A percentile compares a stretch with the other conserved stretches of the same genome.
phyloP scores from a whole-genome alignment of 2,888 invertebrate genomes.

The Amphipyra tragopoginis region DNA sequence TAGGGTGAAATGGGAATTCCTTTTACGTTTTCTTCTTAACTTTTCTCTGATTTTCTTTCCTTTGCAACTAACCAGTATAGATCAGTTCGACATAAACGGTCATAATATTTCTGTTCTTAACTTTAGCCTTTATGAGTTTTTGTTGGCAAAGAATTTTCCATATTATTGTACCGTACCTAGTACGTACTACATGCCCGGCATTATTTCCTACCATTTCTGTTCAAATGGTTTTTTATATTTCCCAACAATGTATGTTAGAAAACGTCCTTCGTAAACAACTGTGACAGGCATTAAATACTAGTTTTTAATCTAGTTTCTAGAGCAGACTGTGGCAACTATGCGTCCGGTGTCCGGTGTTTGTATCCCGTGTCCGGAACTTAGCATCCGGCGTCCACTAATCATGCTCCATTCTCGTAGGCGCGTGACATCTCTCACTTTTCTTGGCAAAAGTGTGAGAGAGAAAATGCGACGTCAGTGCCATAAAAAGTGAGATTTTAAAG shows the following conservation, averaged over 20 bases:
- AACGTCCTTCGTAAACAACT: constrained; percentile 45
- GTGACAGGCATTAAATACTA: constrained; percentile 18
- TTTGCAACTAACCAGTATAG: neutral
- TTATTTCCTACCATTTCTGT: constrained; percentile 33
- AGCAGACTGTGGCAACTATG: constrained; percentile 40
- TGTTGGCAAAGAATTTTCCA: constrained; percentile 11
- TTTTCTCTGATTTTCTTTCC: neutral
- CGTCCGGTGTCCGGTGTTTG: constrained; percentile 52
- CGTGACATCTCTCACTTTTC: constrained; percentile 32
- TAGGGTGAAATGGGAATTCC: too few relatives aligned
- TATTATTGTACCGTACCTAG: neutral
- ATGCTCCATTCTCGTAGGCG: constrained; percentile 16
- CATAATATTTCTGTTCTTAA: neutral
- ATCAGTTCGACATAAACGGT: neutral
- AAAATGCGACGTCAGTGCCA: constrained; percentile 24
- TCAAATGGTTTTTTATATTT: constrained; percentile 19
- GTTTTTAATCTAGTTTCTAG: constrained; percentile 60
- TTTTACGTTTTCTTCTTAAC: too few relatives aligned
- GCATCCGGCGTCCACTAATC: constrained; percentile 29
- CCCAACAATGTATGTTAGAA: constrained; percentile 49
- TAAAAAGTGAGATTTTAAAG: constrained; percentile 47
- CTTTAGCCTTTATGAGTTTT: neutral
- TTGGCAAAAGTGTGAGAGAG: constrained; percentile 15
- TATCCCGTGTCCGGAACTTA: constrained; percentile 43
- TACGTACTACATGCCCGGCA: constrained; percentile 6